phyloP scores from a whole-genome alignment of 2,888 invertebrate species.

The Andricus quercusramuli region DNA sequence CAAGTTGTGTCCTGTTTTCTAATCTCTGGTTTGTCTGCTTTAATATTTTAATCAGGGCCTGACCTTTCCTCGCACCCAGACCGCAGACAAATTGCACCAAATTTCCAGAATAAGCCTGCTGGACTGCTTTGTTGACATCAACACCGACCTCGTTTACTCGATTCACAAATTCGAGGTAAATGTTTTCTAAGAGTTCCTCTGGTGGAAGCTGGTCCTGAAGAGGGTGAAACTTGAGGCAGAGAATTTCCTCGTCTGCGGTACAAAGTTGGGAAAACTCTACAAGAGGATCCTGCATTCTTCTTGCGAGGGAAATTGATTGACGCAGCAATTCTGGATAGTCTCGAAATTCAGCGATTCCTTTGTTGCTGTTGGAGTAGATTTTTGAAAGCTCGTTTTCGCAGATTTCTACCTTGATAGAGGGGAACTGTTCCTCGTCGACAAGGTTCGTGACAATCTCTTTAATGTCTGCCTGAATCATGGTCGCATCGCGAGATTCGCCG shows the following conservation, averaged over 20 bases:
- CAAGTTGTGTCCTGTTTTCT: conserved; percentile 95
- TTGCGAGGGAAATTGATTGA: conserved; percentile 95
- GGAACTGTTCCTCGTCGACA: conserved; percentile 92
- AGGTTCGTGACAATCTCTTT: conserved; percentile 87
- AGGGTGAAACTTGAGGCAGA: conserved; percentile 95
- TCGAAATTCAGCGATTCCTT: conserved; percentile 91
- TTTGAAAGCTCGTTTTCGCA: conserved; percentile 96
- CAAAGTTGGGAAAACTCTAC: conserved; percentile 98
- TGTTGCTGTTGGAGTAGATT: conserved; percentile 94
- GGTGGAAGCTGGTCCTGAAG: conserved; percentile 89
- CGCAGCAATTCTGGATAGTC: conserved; percentile 95
- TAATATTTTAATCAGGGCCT: conserved; percentile 90
- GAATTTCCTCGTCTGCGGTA: conserved; percentile 96
- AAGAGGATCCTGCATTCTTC: conserved; percentile 96
- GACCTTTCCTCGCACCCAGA: conserved; percentile 96
- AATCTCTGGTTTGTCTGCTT: conserved; percentile 95
- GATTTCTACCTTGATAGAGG: conserved; percentile 92
- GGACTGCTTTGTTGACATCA: conserved; percentile 95
- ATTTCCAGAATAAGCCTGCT: conserved; percentile 92
- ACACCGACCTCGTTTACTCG: conserved; percentile 99
- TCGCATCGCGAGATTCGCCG: conserved; percentile 93
- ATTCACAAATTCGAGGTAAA: conserved; percentile 95
- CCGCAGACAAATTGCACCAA: conserved; percentile 98
- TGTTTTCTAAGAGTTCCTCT: conserved; percentile 91
- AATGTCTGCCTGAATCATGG: conserved; percentile 89